Conservation (phyloP, 2,797 vertebrate genomes). For the Mus spretus region DNA sequence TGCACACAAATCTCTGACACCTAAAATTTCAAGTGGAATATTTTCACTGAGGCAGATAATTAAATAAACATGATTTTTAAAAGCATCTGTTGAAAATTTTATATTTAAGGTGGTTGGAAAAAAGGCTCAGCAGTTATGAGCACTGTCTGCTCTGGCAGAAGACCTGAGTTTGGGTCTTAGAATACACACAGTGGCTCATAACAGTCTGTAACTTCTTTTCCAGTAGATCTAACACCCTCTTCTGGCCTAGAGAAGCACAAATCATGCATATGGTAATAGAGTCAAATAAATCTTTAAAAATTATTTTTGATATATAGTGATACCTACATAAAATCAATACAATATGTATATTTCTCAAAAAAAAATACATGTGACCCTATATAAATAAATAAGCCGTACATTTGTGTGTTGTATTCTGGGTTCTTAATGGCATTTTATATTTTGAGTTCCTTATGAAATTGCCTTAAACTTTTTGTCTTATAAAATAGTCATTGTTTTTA, state of each 20-base stretch:
- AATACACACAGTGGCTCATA: not conserved
- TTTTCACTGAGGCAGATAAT: slow-evolving; percentile 58
- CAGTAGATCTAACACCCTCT: not conserved
- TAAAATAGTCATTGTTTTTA: slow-evolving; percentile 61
- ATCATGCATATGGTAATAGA: not conserved
- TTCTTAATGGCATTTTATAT: slow-evolving; percentile 70
- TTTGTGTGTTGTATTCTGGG: not conserved
- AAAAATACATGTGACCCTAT: slow-evolving; percentile 47
- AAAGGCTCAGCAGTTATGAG: not conserved
- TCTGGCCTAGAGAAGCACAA: not conserved
- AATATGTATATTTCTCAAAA: slow-evolving; percentile 42
- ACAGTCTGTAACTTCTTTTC: not conserved
- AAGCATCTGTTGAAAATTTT: slow-evolving; percentile 32
- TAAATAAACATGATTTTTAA: slow-evolving; percentile 63
- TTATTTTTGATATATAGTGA: slow-evolving; percentile 62
- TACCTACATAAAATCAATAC: slow-evolving; percentile 53
- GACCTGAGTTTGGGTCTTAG: not conserved
- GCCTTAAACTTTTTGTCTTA: slow-evolving; percentile 13
- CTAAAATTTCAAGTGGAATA: slow-evolving; percentile 43
- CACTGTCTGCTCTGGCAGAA: not conserved
- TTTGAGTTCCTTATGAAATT: slow-evolving; percentile 54
- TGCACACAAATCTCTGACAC: slow-evolving; percentile 60
- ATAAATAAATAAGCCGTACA: slow-evolving; percentile 32
- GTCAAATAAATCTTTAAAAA: not conserved
- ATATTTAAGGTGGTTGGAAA: not conserved